phyloP scores from a whole-genome alignment of 2,888 invertebrate species.

The Mythimna pallens region DNA sequence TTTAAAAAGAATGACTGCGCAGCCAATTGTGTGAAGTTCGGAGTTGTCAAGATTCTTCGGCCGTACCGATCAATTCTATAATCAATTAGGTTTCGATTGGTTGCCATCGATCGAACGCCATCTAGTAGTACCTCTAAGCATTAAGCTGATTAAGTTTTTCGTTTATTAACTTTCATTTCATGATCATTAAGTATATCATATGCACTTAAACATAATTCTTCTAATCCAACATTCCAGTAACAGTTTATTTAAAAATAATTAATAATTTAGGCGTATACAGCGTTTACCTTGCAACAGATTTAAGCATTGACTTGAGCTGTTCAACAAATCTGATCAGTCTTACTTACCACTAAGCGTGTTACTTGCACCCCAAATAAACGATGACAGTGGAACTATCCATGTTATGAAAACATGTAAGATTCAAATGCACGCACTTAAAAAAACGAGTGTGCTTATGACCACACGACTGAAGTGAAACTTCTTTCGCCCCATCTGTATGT shows the following conservation, averaged over 20 bases:
- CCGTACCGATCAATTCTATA: background rate
- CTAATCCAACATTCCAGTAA: constrained; percentile 17
- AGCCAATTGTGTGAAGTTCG: too few relatives aligned
- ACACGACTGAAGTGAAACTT: too few relatives aligned
- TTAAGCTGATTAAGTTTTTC: background rate
- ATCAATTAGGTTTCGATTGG: background rate
- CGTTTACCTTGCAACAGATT: constrained; percentile 40
- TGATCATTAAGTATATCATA: constrained; percentile 13
- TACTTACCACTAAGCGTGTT: constrained; percentile 81
- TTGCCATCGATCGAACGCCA: background rate
- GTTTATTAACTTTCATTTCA: background rate
- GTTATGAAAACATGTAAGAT: background rate
- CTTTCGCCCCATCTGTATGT: too few relatives aligned
- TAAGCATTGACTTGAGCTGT: constrained; percentile 45
- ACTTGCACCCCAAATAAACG: constrained; percentile 61
- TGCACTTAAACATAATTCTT: constrained; percentile 13
- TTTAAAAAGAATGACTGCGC: too few relatives aligned
- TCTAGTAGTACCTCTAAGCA: background rate
- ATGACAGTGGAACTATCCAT: constrained; percentile 55
- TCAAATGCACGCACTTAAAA: background rate
- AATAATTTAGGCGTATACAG: constrained; percentile 45
- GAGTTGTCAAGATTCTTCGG: too few relatives aligned
- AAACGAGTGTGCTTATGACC: too few relatives aligned
- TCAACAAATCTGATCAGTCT: constrained; percentile 76
- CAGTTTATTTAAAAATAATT: constrained; percentile 8